A percentile compares a stretch with the other conserved stretches of the same genome.
Evolutionary conservation across 2,797 vertebrate genomes (phyloP).

Genomic region (Epinephelus malabaricus): DNA sequence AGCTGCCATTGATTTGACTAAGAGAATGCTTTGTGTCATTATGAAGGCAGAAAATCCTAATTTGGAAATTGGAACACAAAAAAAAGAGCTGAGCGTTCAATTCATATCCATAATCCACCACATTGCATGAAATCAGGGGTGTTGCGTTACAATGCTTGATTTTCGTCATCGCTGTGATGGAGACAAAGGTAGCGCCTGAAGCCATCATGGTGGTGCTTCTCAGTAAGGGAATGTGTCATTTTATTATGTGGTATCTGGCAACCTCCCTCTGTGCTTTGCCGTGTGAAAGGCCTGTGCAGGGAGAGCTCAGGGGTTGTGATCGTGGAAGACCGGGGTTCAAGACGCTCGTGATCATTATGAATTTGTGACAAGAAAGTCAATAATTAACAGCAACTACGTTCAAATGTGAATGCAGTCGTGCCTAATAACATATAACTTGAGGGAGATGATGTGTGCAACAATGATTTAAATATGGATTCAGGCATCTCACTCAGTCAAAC

Average conservation of each 20-base stretch:
- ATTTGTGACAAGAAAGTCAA: slow-evolving; percentile 23
- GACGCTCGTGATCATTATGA: slow-evolving; percentile 5
- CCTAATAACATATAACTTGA: slow-evolving; percentile 81
- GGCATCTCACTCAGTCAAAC: slow-evolving; percentile 75
- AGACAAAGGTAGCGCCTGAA: slow-evolving; percentile 87
- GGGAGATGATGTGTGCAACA: slow-evolving; percentile 73
- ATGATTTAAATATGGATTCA: slow-evolving; percentile 85
- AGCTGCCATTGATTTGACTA: slow-evolving; percentile 89
- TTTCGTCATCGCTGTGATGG: slow-evolving; percentile 85
- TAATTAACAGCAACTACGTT: slow-evolving; percentile 50
- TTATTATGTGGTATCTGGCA: slow-evolving; percentile 81
- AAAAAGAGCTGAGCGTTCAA: slow-evolving; percentile 82
- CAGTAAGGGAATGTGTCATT: slow-evolving; percentile 82
- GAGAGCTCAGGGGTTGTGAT: slow-evolving; percentile 23
- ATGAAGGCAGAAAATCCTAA: slow-evolving; percentile 89
- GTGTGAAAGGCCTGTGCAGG: slow-evolving; percentile 31
- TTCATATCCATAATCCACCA: slow-evolving; percentile 87
- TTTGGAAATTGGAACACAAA: slow-evolving; percentile 89
- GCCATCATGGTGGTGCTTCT: slow-evolving; percentile 78
- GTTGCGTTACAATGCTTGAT: slow-evolving; percentile 85
- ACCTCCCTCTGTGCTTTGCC: slow-evolving; percentile 62
- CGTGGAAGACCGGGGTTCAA: slow-evolving; percentile 36
- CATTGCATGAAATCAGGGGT: slow-evolving; percentile 89
- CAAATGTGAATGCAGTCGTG: slow-evolving; percentile 57
- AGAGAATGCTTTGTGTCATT: slow-evolving; percentile 87